Base-by-base conservation (phyloP, 2,888 invertebrate species). In the Cantharis rustica region DNA sequence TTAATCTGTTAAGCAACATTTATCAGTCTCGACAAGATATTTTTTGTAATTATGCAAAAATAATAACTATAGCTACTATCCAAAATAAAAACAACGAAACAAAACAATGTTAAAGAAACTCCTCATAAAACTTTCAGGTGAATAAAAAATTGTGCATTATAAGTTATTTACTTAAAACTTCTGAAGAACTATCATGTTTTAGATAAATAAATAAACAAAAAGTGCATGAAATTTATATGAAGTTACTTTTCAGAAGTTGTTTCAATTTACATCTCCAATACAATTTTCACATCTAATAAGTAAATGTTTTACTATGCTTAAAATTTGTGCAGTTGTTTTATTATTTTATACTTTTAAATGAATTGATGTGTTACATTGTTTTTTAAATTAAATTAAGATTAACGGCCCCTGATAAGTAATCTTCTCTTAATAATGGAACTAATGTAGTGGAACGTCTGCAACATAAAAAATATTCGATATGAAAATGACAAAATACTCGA, bases 371-470 rank as follows among this genome's bases (percentile, higher is more conserved):
- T 64, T 69, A 13, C 20, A 64, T 26, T 68, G 63, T 69, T 71
- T n/a, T 73, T 87, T 87, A 88, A 84, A 88, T 87, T 83, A 88
- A 83, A 80, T 88, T 88, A 72, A 88, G 84, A 82, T 88, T 88
- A 81, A 88, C 92, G 62, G 92, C 91, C 76, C 92, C 92, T 69
- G 92, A 89, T 81, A 93, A 90, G 86, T 92, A 92, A 82, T 93
- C 93, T 83, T 93, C 93, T 81, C 93, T 89, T 86, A 93, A 90
- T 82, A 93, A 89, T 79, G 93, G 93, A 84, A 93, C 90, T 82
- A 93, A 89, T 75, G 89, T 89, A 84, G 92, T 89, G 82, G 92
- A 87, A 87, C 92, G 92, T 13, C 78, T 78, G 78, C 11, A 78
- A 78, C 75, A 75, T 75, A 61, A 73, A 27, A 74, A 68, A 73